These are phyloP conservation scores for Diaperis boleti DNA, from an alignment of 2,888 invertebrate genomes.

Conservation along the genomic window DNA sequence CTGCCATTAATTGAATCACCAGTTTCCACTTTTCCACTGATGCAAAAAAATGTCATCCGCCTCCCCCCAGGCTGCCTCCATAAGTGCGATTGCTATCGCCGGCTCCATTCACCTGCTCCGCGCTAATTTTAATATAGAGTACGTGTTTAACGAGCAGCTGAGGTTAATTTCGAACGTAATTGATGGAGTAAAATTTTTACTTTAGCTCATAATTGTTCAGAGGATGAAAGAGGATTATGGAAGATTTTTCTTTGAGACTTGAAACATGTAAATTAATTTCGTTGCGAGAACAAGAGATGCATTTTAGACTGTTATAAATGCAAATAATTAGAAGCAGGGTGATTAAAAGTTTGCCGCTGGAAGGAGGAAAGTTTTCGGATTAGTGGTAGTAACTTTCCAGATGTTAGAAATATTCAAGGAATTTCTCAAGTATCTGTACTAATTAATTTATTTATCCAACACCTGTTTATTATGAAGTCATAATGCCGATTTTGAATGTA, in stretches of 20 bases:
- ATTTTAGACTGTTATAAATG: conserved; percentile 23
- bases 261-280: conserved; percentile 25
- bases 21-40: no score
- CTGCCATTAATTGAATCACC: no score
- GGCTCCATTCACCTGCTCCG: conserved; percentile 2
- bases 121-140: conserved; percentile 27
- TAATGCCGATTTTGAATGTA: no score
- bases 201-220: neutral
- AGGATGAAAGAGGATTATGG: neutral
- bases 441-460: no score
- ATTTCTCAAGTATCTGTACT: no score
- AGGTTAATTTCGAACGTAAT: no score
- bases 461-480: no score
- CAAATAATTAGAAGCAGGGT: conserved; percentile 8
- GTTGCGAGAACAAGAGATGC: conserved; percentile 1
- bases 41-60: neutral
- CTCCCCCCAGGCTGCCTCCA: conserved; percentile 1
- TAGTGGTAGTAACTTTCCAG: no score
- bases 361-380: neutral
- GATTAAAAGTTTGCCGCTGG: conserved; percentile 18
- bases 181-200: conserved; percentile 3
- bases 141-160: conserved; percentile 9
- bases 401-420: no score
- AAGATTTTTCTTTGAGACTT: conserved; percentile 9
- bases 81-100: conserved; percentile 15